Evolutionary conservation across 2,888 invertebrate genomes (phyloP), one percentile per base, ranked within the genome.

Genomic region (Lasioglossum morio): DNA sequence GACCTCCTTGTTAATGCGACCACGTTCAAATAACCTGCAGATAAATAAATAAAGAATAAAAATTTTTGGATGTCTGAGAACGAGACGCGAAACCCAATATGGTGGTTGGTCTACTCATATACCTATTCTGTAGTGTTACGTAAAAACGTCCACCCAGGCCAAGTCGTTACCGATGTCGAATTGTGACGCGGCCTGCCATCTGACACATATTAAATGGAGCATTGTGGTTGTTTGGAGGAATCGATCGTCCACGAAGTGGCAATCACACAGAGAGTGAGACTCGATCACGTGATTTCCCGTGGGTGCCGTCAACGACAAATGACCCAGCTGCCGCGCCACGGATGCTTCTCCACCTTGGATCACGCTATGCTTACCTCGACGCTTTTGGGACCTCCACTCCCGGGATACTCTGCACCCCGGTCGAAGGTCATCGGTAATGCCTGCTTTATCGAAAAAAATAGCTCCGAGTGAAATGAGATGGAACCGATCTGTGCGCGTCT

Each of bases 241-340:
- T 92, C 91, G 93, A 93, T 93, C 92, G 91, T 90, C 89, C 92
- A 87, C 91, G 90, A 93, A 93, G 93, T 93, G 92, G 93, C 94
- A 94, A 94, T 94, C 93, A 91, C 91, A 92, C 90, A 88, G 91
- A 85, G 87, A 87, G 87, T 76, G 92, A 90, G 93, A 92, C 90
- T 92, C 94, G 93, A 94, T 94, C 94, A 93, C 91, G 92, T 94
- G 94, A 94, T 94, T 94, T 94, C 94, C 94, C 94, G 93, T 88
- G 94, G 94, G 94, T 94, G 91, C 92, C 94, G 92, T 94, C 93
- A 91, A 85, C 91, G 89, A 89, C 90, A 93, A 94, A 93, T 94
- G 93, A 93, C 91, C 92, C 92, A 90, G 90, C 92, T 92, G 91
- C 89, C 87, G 89, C 78, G 72, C 40, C 80, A 46, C 63, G 60